Evolutionary conservation across 2,888 invertebrate genomes (phyloP).

Genomic region (Heliconius cydno): DNA sequence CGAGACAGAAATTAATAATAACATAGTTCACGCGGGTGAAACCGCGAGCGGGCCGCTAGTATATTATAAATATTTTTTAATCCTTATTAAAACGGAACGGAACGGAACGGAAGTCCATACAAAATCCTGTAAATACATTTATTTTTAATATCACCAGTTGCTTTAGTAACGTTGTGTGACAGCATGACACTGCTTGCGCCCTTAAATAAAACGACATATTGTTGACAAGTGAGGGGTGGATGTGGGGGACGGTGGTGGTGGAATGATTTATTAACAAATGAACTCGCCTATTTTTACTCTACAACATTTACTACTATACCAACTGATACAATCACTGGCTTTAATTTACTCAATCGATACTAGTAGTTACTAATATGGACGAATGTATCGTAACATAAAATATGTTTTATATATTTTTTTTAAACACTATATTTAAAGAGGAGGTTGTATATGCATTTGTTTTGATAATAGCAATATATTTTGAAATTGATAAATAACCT

Average conservation of each 20-base stretch:
- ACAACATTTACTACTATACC: constrained; percentile 37
- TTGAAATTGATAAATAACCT: too few species aligned
- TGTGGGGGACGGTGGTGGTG: constrained; percentile 50
- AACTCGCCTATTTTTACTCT: constrained; percentile 59
- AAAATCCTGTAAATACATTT: constrained; percentile 13
- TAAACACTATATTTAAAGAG: background rate
- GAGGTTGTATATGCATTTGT: too few species aligned
- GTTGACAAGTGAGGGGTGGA: constrained; percentile 63
- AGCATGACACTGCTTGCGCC: constrained; percentile 50
- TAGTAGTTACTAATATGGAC: constrained; percentile 1
- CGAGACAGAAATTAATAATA: too few species aligned
- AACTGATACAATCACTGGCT: constrained; percentile 34
- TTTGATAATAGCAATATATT: too few species aligned
- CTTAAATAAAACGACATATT: constrained; percentile 71
- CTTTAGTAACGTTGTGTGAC: constrained; percentile 47
- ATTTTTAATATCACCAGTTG: constrained; percentile 47
- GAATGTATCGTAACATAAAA: background rate
- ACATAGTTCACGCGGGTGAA: too few species aligned
- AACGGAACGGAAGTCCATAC: background rate
- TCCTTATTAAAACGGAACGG: too few species aligned
- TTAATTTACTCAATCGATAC: constrained; percentile 34
- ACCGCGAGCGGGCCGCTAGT: too few species aligned
- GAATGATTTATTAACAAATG: constrained; percentile 74
- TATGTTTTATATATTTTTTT: background rate
- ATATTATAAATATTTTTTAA: background rate